phyloP scores from a whole-genome alignment of 2,888 invertebrate genomes.

The Synanthedon formicaeformis region DNA sequence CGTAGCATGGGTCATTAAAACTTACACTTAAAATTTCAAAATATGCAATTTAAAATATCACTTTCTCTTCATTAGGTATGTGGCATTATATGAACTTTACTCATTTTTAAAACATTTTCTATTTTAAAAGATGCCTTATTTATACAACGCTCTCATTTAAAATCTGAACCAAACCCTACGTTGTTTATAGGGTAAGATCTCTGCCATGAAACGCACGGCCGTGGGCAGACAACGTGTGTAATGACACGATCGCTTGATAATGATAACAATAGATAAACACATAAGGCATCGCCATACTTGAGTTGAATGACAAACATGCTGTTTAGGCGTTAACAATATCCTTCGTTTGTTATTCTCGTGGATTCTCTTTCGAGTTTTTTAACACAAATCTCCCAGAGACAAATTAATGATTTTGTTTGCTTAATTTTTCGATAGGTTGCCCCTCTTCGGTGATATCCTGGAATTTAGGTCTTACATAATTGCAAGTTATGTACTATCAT shows the following conservation, averaged over 20 bases:
- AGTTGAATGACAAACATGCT: slow-evolving; percentile 37
- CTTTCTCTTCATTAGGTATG: too few relatives aligned
- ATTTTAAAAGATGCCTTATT: too few relatives aligned
- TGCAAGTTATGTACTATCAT: neutral
- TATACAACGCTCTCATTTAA: too few relatives aligned
- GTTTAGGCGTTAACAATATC: slow-evolving; percentile 16
- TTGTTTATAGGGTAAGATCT: slow-evolving; percentile 19
- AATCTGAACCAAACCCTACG: neutral
- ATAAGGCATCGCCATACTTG: slow-evolving; percentile 23
- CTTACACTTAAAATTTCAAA: too few relatives aligned
- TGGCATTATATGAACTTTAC: too few relatives aligned
- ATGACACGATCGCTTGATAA: slow-evolving; percentile 47
- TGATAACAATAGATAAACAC: slow-evolving; percentile 57
- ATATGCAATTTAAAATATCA: too few relatives aligned
- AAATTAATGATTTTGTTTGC: neutral
- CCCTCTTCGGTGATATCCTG: neutral
- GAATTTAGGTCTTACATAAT: neutral
- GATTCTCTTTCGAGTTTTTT: neutral
- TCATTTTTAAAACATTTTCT: slow-evolving; percentile 1
- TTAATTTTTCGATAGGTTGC: neutral
- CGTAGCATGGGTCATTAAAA: too few relatives aligned
- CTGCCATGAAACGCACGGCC: slow-evolving; percentile 40
- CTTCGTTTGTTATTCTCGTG: neutral
- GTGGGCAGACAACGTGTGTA: slow-evolving; percentile 54
- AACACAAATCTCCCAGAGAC: slow-evolving; percentile 1